Evolutionary conservation across 2,113 vertebrate species (phyloP).

Genomic region (Hippocampus barbouri): DNA sequence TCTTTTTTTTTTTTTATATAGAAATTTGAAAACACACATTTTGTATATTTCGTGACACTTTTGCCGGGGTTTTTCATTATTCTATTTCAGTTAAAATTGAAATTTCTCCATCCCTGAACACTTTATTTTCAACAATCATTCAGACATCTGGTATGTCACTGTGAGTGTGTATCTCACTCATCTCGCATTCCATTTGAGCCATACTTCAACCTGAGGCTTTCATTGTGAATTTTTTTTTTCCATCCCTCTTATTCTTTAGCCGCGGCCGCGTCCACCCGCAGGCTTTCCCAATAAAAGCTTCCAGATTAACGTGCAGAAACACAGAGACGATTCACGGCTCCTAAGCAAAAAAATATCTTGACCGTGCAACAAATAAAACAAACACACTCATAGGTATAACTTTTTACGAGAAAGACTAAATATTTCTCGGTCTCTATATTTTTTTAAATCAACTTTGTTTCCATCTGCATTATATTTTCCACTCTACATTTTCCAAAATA

Average conservation of each 20-base stretch:
- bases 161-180: not conserved
- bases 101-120: not conserved
- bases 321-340: not conserved
- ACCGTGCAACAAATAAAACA: not conserved
- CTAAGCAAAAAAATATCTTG: not conserved
- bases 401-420: constrained; percentile 15
- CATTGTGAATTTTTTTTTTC: not conserved
- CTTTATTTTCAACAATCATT: not conserved
- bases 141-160: not conserved
- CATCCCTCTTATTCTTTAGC: not conserved
- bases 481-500: constrained; percentile 38
- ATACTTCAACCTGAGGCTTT: not conserved
- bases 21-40: not conserved
- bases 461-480: constrained; percentile 49
- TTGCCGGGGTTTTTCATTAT: not conserved
- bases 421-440: constrained; percentile 12
- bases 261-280: not conserved
- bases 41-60: not conserved
- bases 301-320: not conserved
- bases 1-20: not conserved
- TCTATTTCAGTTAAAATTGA: not conserved
- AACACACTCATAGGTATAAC: not conserved
- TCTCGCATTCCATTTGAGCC: not conserved
- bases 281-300: not conserved
- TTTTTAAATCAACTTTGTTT: not conserved